Conservation (phyloP, 1,140 invertebrate genomes). For the Archivesica marissinica region DNA sequence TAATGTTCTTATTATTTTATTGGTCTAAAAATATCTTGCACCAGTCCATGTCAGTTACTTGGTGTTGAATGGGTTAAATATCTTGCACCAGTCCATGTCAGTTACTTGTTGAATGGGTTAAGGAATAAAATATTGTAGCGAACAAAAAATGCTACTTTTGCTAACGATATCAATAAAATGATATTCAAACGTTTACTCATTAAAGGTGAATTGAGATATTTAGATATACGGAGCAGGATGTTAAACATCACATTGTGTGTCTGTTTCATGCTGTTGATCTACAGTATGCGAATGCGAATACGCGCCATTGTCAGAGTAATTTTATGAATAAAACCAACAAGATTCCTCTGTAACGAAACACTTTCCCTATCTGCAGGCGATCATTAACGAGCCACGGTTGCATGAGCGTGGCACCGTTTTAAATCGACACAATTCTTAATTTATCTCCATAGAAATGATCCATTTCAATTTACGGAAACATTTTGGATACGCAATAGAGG, state of each 20-base stretch:
- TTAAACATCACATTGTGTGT: constrained; percentile 17
- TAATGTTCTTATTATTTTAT: no score
- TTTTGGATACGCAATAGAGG: constrained; percentile 18
- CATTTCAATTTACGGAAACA: constrained; percentile 41
- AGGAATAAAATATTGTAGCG: no score
- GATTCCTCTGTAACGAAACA: constrained; percentile 31
- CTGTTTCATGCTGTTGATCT: not conserved
- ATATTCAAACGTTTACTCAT: no score
- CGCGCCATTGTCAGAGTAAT: not conserved
- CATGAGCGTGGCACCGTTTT: constrained; percentile 44
- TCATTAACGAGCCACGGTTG: constrained; percentile 48
- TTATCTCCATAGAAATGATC: constrained; percentile 51
- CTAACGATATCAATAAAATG: no score
- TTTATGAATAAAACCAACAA: constrained; percentile 36
- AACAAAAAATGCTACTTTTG: no score
- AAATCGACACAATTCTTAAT: constrained; percentile 55
- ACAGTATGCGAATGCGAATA: not conserved
- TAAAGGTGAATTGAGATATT: no score
- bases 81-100: no score
- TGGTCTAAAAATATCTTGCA: no score
- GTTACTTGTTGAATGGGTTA: no score
- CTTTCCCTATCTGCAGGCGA: constrained; percentile 32
- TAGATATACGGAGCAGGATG: no score
- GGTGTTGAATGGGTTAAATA: no score
- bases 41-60: no score